Conservation (phyloP, 2,888 invertebrate species). For the Melieria omissa region DNA sequence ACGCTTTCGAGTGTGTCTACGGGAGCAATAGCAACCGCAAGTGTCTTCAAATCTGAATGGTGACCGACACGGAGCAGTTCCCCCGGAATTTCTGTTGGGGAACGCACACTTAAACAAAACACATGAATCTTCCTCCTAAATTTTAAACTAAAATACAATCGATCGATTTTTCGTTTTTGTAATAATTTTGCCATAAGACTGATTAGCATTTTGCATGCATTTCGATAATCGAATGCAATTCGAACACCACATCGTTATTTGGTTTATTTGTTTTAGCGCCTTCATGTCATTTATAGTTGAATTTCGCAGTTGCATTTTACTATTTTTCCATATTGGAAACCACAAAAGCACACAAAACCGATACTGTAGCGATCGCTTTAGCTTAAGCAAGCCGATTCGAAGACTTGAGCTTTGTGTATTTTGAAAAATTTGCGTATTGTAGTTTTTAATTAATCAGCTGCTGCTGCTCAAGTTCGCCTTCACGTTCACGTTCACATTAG, state of each 20-base stretch:
- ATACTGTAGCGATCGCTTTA: no score
- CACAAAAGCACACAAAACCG: not conserved
- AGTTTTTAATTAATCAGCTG: no score
- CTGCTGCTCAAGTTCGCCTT: no score
- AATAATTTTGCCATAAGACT: constrained; percentile 34
- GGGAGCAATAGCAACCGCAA: constrained; percentile 49
- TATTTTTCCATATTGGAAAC: constrained; percentile 47
- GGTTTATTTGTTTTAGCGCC: not conserved
- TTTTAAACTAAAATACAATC: not conserved
- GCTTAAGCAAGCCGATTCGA: no score
- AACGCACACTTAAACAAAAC: not conserved
- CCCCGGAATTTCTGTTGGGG: not conserved
- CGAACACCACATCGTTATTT: no score
- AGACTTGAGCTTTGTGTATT: not conserved
- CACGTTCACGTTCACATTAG: no score
- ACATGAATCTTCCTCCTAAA: not conserved
- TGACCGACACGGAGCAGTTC: not conserved
- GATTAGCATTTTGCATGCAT: constrained; percentile 31
- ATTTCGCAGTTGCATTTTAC: not conserved
- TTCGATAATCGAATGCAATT: not conserved
- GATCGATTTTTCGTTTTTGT: constrained; percentile 6
- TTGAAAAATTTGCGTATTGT: not conserved
- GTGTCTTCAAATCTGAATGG: constrained; percentile 55
- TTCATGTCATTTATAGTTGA: not conserved
- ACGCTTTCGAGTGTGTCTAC: constrained; percentile 70